Conservation (phyloP, 1,140 invertebrate genomes). For the Leucophenga varia region DNA sequence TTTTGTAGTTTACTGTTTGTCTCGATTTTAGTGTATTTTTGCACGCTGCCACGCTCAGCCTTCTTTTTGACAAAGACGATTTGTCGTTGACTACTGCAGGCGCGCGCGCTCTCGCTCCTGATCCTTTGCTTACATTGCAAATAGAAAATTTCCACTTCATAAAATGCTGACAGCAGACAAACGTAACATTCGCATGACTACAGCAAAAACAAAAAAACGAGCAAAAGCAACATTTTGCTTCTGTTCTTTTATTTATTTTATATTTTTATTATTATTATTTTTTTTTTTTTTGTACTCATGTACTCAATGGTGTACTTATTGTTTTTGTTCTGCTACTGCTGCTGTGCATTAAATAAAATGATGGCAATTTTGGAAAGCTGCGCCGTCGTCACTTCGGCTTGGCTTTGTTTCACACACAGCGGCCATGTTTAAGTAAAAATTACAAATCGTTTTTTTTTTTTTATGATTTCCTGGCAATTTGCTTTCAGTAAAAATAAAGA, state of each 20-base stretch:
- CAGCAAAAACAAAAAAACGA: too few relatives aligned
- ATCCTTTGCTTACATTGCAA: constrained; percentile 42
- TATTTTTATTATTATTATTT: neutral
- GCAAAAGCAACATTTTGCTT: too few relatives aligned
- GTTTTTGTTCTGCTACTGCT: too few relatives aligned
- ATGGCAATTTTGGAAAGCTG: constrained; percentile 42
- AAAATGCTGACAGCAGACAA: constrained; percentile 44
- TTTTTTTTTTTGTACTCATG: neutral
- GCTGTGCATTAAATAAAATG: constrained; percentile 51
- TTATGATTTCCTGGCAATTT: constrained; percentile 49
- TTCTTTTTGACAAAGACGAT: constrained; percentile 24
- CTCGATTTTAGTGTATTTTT: too few relatives aligned
- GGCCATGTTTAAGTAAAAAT: constrained; percentile 50
- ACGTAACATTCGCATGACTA: too few relatives aligned
- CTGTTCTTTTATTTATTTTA: too few relatives aligned
- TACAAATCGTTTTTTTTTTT: constrained; percentile 46
- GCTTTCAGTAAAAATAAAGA: too few relatives aligned
- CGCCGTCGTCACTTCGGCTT: constrained; percentile 4
- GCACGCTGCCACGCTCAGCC: too few relatives aligned
- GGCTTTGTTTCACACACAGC: constrained; percentile 22
- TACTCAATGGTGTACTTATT: constrained; percentile 3
- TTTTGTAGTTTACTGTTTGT: too few relatives aligned
- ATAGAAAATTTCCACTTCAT: constrained; percentile 51
- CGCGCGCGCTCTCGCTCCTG: too few relatives aligned
- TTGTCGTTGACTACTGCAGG: constrained; percentile 6